phyloP scores from a whole-genome alignment of 1,140 invertebrate genomes.

The Glossosoma conforme region DNA sequence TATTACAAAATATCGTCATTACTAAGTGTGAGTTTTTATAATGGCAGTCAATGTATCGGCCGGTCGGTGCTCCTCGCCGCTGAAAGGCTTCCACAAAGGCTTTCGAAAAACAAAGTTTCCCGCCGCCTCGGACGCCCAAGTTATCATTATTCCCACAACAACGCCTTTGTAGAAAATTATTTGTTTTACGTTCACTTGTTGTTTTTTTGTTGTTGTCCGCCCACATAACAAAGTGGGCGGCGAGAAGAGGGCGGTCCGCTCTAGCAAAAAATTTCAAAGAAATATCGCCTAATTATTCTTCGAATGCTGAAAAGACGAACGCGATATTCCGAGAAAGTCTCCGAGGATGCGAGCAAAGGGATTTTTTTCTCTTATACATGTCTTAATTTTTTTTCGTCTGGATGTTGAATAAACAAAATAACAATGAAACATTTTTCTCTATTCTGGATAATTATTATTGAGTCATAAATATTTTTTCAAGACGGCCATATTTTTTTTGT shows the following conservation, averaged over 20 bases:
- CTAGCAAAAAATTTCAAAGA: conserved; percentile 16
- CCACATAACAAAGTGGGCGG: conserved; percentile 5
- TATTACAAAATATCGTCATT: too few relatives aligned
- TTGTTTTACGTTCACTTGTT: conserved; percentile 18
- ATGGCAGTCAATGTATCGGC: too few relatives aligned
- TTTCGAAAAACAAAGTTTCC: conserved; percentile 1
- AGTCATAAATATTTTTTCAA: too few relatives aligned
- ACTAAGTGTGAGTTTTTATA: too few relatives aligned
- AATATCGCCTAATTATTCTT: conserved; percentile 14
- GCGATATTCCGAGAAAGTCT: background rate
- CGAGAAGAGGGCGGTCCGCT: conserved; percentile 6
- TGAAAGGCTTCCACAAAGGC: conserved; percentile 4
- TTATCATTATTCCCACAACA: conserved; percentile 18
- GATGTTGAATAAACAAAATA: too few relatives aligned
- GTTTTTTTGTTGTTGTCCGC: background rate
- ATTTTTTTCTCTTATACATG: too few relatives aligned
- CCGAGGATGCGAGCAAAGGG: too few relatives aligned
- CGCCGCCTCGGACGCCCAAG: background rate
- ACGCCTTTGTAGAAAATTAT: conserved; percentile 15
- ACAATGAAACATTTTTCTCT: too few relatives aligned
- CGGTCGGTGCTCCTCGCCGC: background rate
- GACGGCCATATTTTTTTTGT: too few relatives aligned
- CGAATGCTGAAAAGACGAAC: conserved; percentile 4
- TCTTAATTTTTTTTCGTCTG: too few relatives aligned
- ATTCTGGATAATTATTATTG: too few relatives aligned